Base-by-base conservation (phyloP, 2,888 invertebrate species). In the Protophormia terraenovae region DNA sequence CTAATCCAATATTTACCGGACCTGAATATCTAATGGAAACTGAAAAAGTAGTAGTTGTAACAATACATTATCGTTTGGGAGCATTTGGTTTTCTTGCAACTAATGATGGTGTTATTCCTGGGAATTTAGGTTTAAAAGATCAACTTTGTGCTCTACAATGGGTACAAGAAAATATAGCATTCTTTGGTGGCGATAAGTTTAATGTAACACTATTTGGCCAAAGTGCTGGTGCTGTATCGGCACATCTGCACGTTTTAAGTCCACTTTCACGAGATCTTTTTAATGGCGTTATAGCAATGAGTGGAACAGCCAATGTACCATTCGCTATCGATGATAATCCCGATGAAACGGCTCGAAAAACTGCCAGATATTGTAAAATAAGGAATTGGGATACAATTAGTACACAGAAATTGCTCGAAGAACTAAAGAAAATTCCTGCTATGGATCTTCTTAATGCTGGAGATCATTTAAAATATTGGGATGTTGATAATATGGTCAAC, bases 1-100 rank as follows among this genome's bases (percentile, higher is more conserved):
- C 47, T 22, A 12, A 2, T 10, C 93, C 93, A 29, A 87, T 88
- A 12, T 81, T 93, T 16, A 89, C 92, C 32, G 94, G 94, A 3
- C 93, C 94, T 0, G 93, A 94, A 85, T 94, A 93, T 87, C 91
- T 94, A 45, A 93, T 94, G 93, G 93, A 94, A 86, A 89, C 89
- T 0, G 88, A 90, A 78, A 91, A 93, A 69, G 91, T 94, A 2
- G 89, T 94, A 58, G 83, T 94, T 55, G 93, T 94, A 0, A 93
- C 93, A 5, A 89, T 93, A 84, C 92, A 93, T 83, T 94, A 94
- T 88, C 90, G 94, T 0, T 86, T 92, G 27, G 92, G 92, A 1
- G 90, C 92, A 3, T 88, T 92, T 60, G 92, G 93, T 2, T 93
- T 93, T 69, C 89, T 93, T 2, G 93, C 93, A 71, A 93, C 93